These are phyloP conservation scores for Acronicta psi DNA, from an alignment of 2,888 invertebrate species.

Conservation along the genomic window DNA sequence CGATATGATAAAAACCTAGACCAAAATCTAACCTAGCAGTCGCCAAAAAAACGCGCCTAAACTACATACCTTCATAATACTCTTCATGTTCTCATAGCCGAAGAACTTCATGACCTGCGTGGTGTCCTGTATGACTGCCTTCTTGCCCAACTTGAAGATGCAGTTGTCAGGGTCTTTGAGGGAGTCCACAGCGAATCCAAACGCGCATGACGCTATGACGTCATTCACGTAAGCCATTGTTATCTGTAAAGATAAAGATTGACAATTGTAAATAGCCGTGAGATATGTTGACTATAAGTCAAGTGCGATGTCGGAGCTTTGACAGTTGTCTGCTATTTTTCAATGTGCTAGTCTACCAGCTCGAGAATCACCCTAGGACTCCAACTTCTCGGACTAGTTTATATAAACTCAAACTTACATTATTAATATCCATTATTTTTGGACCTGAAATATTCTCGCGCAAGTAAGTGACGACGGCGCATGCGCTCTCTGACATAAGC, in stretches of 20 bases:
- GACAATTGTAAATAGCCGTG: no score
- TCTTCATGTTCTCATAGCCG: constrained; percentile 71
- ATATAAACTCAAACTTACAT: constrained; percentile 47
- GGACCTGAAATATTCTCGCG: constrained; percentile 33
- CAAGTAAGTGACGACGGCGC: constrained; percentile 56
- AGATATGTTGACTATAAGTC: no score
- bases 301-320: no score
- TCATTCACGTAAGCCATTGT: constrained; percentile 84
- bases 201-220: constrained; percentile 86
- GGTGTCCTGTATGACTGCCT: constrained; percentile 71
- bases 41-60: no score
- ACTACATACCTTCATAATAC: constrained; percentile 72
- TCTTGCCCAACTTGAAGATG: constrained; percentile 81
- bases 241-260: constrained; percentile 58
- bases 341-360: no score
- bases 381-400: no score
- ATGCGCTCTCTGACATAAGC: constrained; percentile 68
- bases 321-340: no score
- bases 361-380: no score
- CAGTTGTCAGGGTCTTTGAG: constrained; percentile 80
- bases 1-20: no score
- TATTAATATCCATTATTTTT: constrained; percentile 64
- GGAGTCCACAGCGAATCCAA: constrained; percentile 85
- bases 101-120: constrained; percentile 76
- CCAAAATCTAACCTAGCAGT: no score